These are phyloP conservation scores for Holothuria scabra DNA, from an alignment of 53 echinoderm and acorn worm genomes.

Conservation along the genomic window DNA sequence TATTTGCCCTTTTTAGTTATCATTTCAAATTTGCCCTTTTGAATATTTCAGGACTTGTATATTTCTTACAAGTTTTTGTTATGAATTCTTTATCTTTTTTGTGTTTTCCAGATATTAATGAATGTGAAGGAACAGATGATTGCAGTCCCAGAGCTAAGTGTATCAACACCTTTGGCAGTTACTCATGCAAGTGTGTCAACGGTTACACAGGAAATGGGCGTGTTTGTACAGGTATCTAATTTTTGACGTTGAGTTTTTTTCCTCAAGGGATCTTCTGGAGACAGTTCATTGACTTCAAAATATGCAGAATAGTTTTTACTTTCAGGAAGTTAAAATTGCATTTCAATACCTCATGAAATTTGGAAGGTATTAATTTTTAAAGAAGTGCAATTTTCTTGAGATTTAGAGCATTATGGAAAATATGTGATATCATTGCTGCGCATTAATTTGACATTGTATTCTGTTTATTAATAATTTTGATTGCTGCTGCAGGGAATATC, in stretches of 20 bases:
- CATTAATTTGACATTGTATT: too few relatives aligned
- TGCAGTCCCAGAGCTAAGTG: constrained; percentile 68
- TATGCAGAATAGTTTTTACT: too few relatives aligned
- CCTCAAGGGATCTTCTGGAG: too few relatives aligned
- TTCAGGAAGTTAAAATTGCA: too few relatives aligned
- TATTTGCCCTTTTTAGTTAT: not conserved
- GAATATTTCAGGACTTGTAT: not conserved
- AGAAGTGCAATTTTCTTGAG: too few relatives aligned
- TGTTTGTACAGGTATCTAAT: constrained; percentile 69
- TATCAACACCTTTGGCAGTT: constrained; percentile 65
- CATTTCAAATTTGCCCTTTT: not conserved
- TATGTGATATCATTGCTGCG: too few relatives aligned
- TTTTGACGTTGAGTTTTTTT: not conserved
- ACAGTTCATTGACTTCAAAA: too few relatives aligned
- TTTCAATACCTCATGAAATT: too few relatives aligned
- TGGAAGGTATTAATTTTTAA: too few relatives aligned
- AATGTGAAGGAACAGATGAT: constrained; percentile 58
- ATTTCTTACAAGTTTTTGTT: not conserved
- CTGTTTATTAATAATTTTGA: too few relatives aligned
- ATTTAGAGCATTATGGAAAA: too few relatives aligned
- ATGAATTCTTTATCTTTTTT: not conserved
- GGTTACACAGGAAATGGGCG: constrained; percentile 74
- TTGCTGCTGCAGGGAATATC: too few relatives aligned
- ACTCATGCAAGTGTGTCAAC: constrained; percentile 66
- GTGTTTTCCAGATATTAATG: constrained; percentile 65